Evolutionary conservation across 2,113 vertebrate genomes (phyloP).

Genomic region (Solenodon paradoxus): DNA sequence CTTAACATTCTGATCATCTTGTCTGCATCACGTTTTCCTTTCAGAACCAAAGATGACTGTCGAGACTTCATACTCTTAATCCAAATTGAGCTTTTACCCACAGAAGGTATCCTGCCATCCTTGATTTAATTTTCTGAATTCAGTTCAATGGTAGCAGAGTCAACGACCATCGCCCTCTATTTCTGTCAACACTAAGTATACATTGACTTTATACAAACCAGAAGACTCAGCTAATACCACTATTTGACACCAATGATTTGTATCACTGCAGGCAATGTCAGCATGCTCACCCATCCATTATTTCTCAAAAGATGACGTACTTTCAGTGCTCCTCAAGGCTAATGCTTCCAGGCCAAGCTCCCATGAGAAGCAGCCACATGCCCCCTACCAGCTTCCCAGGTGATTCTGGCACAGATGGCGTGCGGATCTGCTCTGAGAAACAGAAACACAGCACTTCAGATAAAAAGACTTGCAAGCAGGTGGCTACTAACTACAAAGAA

Average conservation of each 20-base stretch:
- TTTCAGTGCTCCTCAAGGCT: background rate
- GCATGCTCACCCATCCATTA: background rate
- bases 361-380: background rate
- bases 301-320: background rate
- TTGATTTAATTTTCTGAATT: background rate
- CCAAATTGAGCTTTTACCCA: background rate
- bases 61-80: background rate
- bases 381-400: background rate
- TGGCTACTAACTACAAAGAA: background rate
- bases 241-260: background rate
- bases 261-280: background rate
- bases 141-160: background rate
- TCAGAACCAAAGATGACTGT: background rate
- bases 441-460: background rate
- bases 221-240: background rate
- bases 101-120: background rate
- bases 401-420: background rate
- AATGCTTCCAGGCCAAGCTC: background rate
- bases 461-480: conserved; percentile 10
- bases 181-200: background rate
- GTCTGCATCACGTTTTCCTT: background rate
- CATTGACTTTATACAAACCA: background rate
- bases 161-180: background rate
- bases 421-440: background rate
- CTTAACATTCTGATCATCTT: background rate